Base-by-base conservation (phyloP, 2,888 invertebrate genomes). In the Labia minor region DNA sequence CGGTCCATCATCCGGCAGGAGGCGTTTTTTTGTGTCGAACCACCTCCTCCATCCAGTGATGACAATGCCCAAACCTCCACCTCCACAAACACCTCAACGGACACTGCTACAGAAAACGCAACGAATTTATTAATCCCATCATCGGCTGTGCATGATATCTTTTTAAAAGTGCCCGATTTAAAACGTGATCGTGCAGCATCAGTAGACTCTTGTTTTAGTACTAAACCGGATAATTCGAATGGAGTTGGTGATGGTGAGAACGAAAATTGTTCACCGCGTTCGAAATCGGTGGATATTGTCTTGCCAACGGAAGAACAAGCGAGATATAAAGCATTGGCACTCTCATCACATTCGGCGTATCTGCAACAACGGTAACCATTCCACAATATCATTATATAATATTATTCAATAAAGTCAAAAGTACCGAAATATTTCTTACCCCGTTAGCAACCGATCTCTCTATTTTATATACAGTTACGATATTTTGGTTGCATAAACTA, bases 251-350 rank as follows among this genome's bases (percentile, higher is more conserved):
- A 83, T 64, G 79, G 88, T 70, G 84, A 86, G 67, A 90, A 90
- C 68, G 90, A 90, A 3, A 86, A 86, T 65, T 72, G 72, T 64
- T 70, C 74, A 20, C 83, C 88, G 33, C 82, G 92, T 64, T 92
- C 92, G 37, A 84, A 90, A 69, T 91, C 91, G 63, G 92, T 92
- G 69, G 92, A 92, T 78, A 92, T 92, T 74, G 92, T 92, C 64
- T 79, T 93, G 71, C 92, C 92, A 21, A 92, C 92, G 10, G 88
- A 89, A 69, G 88, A 89, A 73, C 90, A 91, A 78, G 88, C 90
- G 21, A 83, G 90, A 71, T 92, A 92, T 77, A 91, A 91, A 74
- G 90, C 92, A n/a, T 78, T 92, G 71, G 85, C 88, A 64, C 80
- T 88, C 78, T 67, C 71, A 16, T 69, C 69, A 18, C 49, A 49